Base-by-base conservation (phyloP, 1,140 invertebrate species). In the Drosophila ohnishii region DNA sequence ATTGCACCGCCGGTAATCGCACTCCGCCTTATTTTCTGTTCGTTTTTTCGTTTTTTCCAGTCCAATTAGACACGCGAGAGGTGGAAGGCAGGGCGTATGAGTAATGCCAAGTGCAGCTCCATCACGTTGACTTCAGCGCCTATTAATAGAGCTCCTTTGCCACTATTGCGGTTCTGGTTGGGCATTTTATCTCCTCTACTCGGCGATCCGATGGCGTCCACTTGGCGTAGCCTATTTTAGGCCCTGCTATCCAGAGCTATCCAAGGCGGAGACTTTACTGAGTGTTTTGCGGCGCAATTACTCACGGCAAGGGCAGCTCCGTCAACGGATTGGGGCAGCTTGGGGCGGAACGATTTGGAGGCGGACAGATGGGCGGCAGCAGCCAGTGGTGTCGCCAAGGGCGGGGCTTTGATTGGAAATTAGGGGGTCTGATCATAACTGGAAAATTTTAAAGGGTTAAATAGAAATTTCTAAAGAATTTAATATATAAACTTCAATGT, bases 1-100 rank as follows among this genome's bases (percentile, higher is more conserved):
- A 88, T 88, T 88, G 63, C 59, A 44, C 48, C 56, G 61, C 30
- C 40, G 39, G 53, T 58, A 57, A 55, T 67, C 44, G 56, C 64
- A 45, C 32, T 53, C 32, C 51, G 51, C 51, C 51, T 53, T 53
- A 53, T 22, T 53, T 37, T 13, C 11, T 45, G 11, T 45, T 53
- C n/a, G 60, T 11, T 25, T 14, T 59, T 42, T 59, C 44, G 61
- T 45, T 45, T 65, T 78, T 78, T 72, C 72, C 71, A 72, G 63
- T 67, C 61, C 69, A 81, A 87, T 87, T 87, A 87, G 84, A 88
- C 84, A 88, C 85, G 80, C 80, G 85, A 88, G 78, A 65, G 65
- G 61, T 65, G 67, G 72, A 50, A 78, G 69, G 62, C 84, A 80
- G 77, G 80, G 85, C 84, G 84, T 88, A 88, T 88, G 84, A 88